These are phyloP conservation scores for Erebia ligea DNA, from an alignment of 2,888 invertebrate genomes.

Conservation along the genomic window DNA sequence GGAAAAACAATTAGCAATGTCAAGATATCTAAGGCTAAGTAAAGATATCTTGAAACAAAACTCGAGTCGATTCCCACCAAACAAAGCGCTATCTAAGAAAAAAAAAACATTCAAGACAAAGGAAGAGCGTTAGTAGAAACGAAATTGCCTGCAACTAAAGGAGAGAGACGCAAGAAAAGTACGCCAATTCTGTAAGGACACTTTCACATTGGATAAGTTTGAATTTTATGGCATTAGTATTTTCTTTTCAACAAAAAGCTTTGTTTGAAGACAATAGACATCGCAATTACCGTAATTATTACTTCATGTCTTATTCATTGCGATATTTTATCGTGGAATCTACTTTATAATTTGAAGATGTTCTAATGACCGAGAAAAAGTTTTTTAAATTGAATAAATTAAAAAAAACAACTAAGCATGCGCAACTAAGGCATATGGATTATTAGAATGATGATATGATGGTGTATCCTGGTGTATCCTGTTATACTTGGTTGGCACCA, in stretches of 20 bases:
- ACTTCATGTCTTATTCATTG: background rate
- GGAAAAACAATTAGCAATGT: slow-evolving; percentile 18
- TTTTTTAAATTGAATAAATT: too few species aligned
- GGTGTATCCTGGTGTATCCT: too few species aligned
- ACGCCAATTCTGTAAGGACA: slow-evolving; percentile 36
- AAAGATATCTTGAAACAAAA: slow-evolving; percentile 26
- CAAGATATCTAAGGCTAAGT: too few species aligned
- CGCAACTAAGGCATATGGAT: too few species aligned
- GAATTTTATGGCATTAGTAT: slow-evolving; percentile 11
- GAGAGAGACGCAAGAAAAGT: slow-evolving; percentile 27
- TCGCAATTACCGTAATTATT: background rate
- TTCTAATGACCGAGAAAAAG: too few species aligned
- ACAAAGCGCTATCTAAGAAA: slow-evolving; percentile 48
- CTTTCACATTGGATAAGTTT: slow-evolving; percentile 25
- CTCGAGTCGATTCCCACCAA: slow-evolving; percentile 33
- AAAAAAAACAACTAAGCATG: too few species aligned
- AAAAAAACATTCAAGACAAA: slow-evolving; percentile 48
- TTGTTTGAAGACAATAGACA: background rate
- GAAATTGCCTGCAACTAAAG: slow-evolving; percentile 51
- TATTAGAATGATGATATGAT: too few species aligned
- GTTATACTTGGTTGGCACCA: too few species aligned
- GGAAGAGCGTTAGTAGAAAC: slow-evolving; percentile 46
- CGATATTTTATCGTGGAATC: too few species aligned
- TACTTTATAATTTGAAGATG: too few species aligned
- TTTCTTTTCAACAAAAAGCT: background rate